Evolutionary conservation across 2,113 vertebrate species (phyloP), one percentile per base, ranked within the genome.

Genomic region (Dolichotis patagonum): DNA sequence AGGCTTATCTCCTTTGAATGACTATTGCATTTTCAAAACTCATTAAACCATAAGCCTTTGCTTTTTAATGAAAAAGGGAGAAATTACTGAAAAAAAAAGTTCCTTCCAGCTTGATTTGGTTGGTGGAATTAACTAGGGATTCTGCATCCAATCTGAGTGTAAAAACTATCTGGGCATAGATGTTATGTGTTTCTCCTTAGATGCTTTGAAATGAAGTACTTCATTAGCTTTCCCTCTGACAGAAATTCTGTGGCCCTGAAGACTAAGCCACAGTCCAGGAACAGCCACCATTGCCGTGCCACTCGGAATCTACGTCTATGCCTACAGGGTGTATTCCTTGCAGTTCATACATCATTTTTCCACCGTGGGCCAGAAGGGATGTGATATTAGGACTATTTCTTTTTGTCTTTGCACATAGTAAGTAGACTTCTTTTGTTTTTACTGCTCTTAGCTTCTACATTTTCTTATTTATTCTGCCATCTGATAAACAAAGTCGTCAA

Each of bases 11-110:
- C 9, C 26, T 5, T 84, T 90, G 38, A 56, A 32, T 41, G 56
- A 62, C 32, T 52, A n/a, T 14, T 90, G 11, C 52, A 46, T 90
- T 94, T 87, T 96, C 32, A 62, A 89, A 94, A 90, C 1, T 83
- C 10, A 41, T 52, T 75, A 86, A 89, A 77, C 49, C 58, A 32
- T 65, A 58, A 86, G 7, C 7, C 4, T 93, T 20, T 65, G 20
- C 12, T 90, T 73, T 89, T 88, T 69, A 85, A 96, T 56, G 89
- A 54, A 24, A 83, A 32, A 81, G 67, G 16, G 30, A 86, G 11
- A 35, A 92, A 38, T 9, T n/a, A 43, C 19, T 63, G 30, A 43
- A 78, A 43, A 46, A 62, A 78, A 58, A 62, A n/a, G 28, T 35
- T 85, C 81, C 71, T 88, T 30, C 43, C 43, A 46, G 17, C 43